Evolutionary conservation across 2,888 invertebrate species (phyloP), one percentile per base, ranked within the genome.

Genomic region (Drosophila gaucha): DNA sequence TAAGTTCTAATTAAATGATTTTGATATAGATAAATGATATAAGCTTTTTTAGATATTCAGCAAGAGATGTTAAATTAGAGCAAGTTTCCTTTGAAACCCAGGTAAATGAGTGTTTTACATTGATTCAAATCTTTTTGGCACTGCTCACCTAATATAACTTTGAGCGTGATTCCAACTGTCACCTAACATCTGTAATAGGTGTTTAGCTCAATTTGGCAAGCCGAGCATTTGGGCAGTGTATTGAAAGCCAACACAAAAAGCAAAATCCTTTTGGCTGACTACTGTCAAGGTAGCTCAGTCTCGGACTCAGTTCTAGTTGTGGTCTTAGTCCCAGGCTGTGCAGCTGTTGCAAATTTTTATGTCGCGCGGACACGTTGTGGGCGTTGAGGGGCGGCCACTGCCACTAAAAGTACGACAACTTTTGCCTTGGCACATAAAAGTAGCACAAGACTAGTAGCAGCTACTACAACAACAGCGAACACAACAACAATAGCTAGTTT

Each of bases 341-440:
- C 80, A 80, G 86, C 87, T 80, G 87, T 86, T 85, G 80, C 86
- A 82, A 87, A 82, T 87, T 82, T 82, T 82, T 80, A 85, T 87
- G 79, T 86, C 75, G 70, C 87, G 87, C 82, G 80, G 80, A 80
- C 80, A 80, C 85, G 67, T 78, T 85, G 80, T 78, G 87, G 87
- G 80, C 75, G 72, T 56, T 56, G 30, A 20, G 43, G 39, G 60
- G 47, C 18, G 41, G 22, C 41, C 57, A 57, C 46, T 33, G 51
- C 56, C 58, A 78, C 83, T 75, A 79, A 87, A 86, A 85, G 59
- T 57, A 65, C 67, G 86, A 82, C 80, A 82, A 87, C 73, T 85
- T 80, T 80, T 87, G 68, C 86, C 80, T 85, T 87, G 86, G 68
- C 79, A 78, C 65, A 82, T 82, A 85, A 82, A 82, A 82, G 65